Base-by-base conservation (phyloP, 2,888 invertebrate genomes). In the Caenorhabditis macrosperma region DNA sequence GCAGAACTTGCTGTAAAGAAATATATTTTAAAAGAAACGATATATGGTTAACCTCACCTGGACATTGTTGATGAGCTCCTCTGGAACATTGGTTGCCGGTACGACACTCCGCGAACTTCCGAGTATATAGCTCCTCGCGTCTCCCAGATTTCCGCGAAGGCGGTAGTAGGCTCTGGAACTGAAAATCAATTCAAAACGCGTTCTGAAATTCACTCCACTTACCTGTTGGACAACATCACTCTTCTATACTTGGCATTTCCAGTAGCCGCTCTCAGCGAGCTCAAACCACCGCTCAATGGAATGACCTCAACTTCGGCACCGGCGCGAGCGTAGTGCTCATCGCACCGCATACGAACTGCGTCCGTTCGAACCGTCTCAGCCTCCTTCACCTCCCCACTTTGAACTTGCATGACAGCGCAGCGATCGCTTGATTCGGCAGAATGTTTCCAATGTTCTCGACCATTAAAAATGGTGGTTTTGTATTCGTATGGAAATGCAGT, bases 21-120 rank as follows among this genome's bases (percentile, higher is more conserved):
- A 79, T 26, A 78, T 22, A 0, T 41, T 50, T 48, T 5, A 30
- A n/a, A 3, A 50, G n/a, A n/a, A n/a, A n/a, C n/a, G n/a, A n/a
- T n/a, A n/a, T n/a, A n/a, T n/a, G n/a, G n/a, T n/a, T n/a, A 52
- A n/a, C 7, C 15, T 15, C 17, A 78, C 80, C 71, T 90, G 88
- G 30, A 88, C 88, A 74, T 97, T 97, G 24, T 96, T 95, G 80
- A 99, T 95, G 74, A 99, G 93, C 91, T 99, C 98, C 92, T 99
- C 99, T 0, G 99, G 99, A 48, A 98, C 97, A 91, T 96, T 97
- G 2, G 96, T 95, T 6, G 97, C 96, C 1, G 90, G 89, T 12
- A 89, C 63, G 59, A 88, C 28, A 1, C 86, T 85, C 1, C 96
- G 93, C 28, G 95, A 69, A 10, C 88, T 67, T 46, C 89, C 89